Evolutionary conservation across 2,888 invertebrate species (phyloP).

Genomic region (Pterostichus niger): DNA sequence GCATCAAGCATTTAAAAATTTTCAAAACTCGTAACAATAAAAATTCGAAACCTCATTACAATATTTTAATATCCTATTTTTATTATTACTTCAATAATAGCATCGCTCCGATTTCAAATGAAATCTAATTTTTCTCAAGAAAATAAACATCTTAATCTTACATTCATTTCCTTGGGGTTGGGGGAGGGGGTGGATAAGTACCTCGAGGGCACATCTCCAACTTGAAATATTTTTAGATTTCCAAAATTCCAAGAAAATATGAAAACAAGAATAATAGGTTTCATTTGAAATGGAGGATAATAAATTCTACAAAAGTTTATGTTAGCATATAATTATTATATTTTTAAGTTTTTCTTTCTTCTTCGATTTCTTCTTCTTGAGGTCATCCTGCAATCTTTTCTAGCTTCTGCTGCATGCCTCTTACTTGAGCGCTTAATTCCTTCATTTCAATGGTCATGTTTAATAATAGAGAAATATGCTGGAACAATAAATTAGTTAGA

Average conservation of each 20-base stretch:
- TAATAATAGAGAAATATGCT: conserved; percentile 52
- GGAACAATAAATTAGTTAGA: conserved; percentile 29
- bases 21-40: conserved; percentile 42
- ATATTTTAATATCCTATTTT: not conserved
- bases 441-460: conserved; percentile 60
- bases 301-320: not conserved
- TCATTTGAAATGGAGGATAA: not conserved
- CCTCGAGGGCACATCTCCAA: too few species aligned
- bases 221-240: too few species aligned
- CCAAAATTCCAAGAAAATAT: not conserved
- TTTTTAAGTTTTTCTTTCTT: not conserved
- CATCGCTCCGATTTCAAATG: not conserved
- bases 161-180: too few species aligned
- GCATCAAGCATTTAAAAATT: conserved; percentile 1
- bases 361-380: not conserved
- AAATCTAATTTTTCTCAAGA: too few species aligned
- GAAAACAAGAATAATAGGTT: too few species aligned
- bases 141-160: too few species aligned
- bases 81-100: not conserved
- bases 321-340: not conserved
- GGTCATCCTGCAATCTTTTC: conserved; percentile 40
- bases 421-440: conserved; percentile 40
- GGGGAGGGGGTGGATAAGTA: too few species aligned
- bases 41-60: conserved; percentile 25
- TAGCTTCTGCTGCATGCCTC: conserved; percentile 50